phyloP scores from a whole-genome alignment of 2,888 invertebrate species.

The Lathronympha strigana region DNA sequence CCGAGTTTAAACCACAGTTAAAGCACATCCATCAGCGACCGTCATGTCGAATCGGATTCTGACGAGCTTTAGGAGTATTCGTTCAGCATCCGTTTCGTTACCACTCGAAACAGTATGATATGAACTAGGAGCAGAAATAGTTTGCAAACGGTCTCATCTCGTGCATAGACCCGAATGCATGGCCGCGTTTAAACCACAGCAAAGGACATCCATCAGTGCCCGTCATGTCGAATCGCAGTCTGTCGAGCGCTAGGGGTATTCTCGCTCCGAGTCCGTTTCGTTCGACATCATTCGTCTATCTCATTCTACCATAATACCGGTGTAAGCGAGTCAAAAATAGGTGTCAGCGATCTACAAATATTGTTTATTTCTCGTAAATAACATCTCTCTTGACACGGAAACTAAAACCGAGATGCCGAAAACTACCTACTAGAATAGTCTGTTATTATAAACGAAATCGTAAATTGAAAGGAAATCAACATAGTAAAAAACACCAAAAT shows the following conservation, averaged over 20 bases:
- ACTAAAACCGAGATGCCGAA: not conserved
- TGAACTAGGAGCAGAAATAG: too few species aligned
- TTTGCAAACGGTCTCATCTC: too few species aligned
- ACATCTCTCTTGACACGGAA: too few species aligned
- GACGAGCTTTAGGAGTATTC: not conserved
- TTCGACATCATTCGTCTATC: not conserved
- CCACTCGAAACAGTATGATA: too few species aligned
- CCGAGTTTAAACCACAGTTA: slow-evolving; percentile 7
- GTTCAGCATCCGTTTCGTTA: not conserved
- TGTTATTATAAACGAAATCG: not conserved
- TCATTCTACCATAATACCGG: not conserved
- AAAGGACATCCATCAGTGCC: slow-evolving; percentile 10
- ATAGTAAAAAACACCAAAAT: not conserved
- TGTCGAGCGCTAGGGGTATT: too few species aligned
- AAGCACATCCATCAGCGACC: slow-evolving; percentile 12
- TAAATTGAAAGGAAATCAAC: not conserved
- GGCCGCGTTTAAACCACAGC: slow-evolving; percentile 6
- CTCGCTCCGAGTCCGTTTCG: too few species aligned
- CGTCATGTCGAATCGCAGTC: not conserved
- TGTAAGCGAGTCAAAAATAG: not conserved
- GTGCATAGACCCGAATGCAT: not conserved
- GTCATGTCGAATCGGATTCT: not conserved
- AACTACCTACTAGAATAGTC: not conserved
- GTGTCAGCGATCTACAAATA: not conserved
- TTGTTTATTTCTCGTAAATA: too few species aligned